Percentiles rank a stretch among this genome's conserved stretches.
Evolutionary conservation across 2,888 invertebrate species (phyloP).

Genomic region (Himalopsyche anomala): DNA sequence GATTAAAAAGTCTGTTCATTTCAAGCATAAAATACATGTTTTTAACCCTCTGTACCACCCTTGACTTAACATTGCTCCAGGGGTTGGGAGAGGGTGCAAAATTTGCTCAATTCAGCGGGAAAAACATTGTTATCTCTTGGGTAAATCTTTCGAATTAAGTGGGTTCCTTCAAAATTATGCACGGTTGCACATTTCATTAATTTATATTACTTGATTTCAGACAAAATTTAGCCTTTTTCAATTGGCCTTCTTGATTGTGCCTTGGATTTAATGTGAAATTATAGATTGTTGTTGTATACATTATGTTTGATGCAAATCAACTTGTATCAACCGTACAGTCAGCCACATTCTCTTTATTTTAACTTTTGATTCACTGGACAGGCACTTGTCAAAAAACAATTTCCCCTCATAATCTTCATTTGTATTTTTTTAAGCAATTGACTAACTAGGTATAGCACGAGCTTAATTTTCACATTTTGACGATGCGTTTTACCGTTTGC

Average conservation of each 20-base stretch:
- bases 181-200: constrained; percentile 61
- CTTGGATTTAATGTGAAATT: not conserved
- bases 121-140: constrained; percentile 52
- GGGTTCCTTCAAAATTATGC: constrained; percentile 51
- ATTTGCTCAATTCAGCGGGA: constrained; percentile 56
- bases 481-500: too few species aligned
- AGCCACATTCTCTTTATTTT: too few species aligned
- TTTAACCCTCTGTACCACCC: constrained; percentile 15
- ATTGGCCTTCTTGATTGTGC: not conserved
- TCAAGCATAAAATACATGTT: constrained; percentile 29
- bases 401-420: too few species aligned
- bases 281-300: not conserved
- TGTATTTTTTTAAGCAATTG: too few species aligned
- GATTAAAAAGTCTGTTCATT: constrained; percentile 29
- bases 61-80: not conserved
- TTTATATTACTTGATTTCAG: constrained; percentile 55
- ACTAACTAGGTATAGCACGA: too few species aligned
- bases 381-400: too few species aligned
- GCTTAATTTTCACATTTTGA: too few species aligned
- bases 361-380: too few species aligned
- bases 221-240: constrained; percentile 36
- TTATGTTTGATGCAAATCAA: not conserved
- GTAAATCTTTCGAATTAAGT: constrained; percentile 57
- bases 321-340: too few species aligned
- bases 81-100: constrained; percentile 46